Percentiles rank a stretch among this genome's conserved stretches.
These are phyloP conservation scores for Oceanites oceanicus DNA, from an alignment of 2,113 vertebrate species.

Conservation along the genomic window DNA sequence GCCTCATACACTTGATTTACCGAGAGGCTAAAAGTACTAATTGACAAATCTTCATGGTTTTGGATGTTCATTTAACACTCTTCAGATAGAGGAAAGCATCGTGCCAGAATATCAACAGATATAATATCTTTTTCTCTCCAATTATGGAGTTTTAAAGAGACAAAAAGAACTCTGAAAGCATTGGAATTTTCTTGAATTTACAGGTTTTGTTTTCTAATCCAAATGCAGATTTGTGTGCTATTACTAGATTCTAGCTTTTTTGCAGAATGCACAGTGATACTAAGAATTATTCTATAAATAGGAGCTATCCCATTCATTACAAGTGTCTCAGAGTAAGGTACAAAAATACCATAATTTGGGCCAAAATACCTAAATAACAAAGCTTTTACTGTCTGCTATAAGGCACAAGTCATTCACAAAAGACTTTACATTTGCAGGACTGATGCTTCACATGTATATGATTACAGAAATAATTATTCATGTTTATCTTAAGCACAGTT, in stretches of 20 bases:
- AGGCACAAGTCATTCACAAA: background rate
- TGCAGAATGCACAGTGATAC: background rate
- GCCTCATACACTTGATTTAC: slow-evolving; percentile 22
- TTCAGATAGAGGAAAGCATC: background rate
- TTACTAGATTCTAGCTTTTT: background rate
- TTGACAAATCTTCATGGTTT: background rate
- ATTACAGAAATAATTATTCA: background rate
- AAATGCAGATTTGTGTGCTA: background rate
- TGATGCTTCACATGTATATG: background rate
- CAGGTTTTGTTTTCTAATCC: background rate
- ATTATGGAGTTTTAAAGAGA: background rate
- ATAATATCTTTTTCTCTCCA: background rate
- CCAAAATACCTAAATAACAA: background rate
- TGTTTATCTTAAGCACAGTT: background rate
- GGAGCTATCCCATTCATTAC: background rate
- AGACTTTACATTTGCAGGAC: background rate
- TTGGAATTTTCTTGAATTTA: background rate
- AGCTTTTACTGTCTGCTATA: background rate
- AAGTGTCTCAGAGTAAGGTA: background rate
- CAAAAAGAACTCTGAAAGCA: background rate
- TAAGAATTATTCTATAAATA: background rate
- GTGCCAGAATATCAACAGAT: background rate
- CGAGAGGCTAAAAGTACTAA: background rate
- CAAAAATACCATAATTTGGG: background rate
- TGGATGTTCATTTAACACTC: background rate